phyloP scores from a whole-genome alignment of 2,797 vertebrate genomes.

The Antennarius maculatus region DNA sequence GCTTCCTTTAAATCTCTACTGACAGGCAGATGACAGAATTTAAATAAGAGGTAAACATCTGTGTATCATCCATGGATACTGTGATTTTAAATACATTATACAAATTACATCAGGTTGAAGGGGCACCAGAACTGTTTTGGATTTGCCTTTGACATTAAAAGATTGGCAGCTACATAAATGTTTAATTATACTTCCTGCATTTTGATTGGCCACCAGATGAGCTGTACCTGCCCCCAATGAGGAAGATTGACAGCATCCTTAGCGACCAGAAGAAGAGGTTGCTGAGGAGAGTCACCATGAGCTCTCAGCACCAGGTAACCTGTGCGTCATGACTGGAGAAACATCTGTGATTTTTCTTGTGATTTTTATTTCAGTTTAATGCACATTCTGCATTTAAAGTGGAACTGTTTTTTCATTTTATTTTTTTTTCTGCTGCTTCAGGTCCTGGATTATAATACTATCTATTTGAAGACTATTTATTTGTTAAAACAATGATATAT shows the following conservation, averaged over 20 bases:
- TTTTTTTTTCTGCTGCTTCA: not conserved
- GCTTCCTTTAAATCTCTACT: not conserved
- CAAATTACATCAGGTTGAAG: constrained; percentile 26
- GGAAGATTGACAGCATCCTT: constrained; percentile 92
- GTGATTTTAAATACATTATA: constrained; percentile 35
- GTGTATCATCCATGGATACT: not conserved
- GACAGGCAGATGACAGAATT: not conserved
- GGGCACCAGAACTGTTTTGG: constrained; percentile 43
- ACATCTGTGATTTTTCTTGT: not conserved
- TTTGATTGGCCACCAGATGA: constrained; percentile 83
- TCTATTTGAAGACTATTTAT: not conserved
- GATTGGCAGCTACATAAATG: constrained; percentile 50
- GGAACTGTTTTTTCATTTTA: not conserved
- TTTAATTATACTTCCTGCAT: constrained; percentile 45
- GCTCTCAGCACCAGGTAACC: constrained; percentile 87
- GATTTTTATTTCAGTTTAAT: not conserved
- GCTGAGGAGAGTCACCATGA: constrained; percentile 88
- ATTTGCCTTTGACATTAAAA: constrained; percentile 42
- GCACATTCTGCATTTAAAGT: not conserved
- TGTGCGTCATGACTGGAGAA: not conserved
- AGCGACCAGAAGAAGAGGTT: constrained; percentile 93
- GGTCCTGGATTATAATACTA: no score
- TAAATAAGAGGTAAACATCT: not conserved
- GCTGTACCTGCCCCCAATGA: constrained; percentile 92
- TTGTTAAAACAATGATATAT: not conserved